Conservation (phyloP, 2,113 vertebrate species). For the Pomatorhinus ruficollis region DNA sequence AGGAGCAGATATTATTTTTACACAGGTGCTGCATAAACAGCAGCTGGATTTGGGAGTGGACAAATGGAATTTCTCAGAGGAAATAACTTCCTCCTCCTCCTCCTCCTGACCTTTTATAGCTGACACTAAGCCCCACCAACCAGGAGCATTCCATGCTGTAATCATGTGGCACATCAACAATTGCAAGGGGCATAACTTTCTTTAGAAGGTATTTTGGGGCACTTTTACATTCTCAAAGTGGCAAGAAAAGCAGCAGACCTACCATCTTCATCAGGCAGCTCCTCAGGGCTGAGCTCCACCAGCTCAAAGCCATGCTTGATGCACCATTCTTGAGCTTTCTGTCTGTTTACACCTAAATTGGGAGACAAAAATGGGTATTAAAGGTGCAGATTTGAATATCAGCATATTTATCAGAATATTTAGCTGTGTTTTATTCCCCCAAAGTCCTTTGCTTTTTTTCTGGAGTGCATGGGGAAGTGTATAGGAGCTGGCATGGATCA, state of each 20-base stretch:
- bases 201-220: neutral
- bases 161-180: neutral
- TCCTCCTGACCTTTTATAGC: slow-evolving; percentile 16
- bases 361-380: neutral
- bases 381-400: neutral
- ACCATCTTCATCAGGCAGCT: slow-evolving; percentile 96
- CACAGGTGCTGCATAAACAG: slow-evolving; percentile 35
- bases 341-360: slow-evolving; percentile 84
- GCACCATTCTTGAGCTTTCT: slow-evolving; percentile 96
- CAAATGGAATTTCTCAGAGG: slow-evolving; percentile 39
- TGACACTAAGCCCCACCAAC: neutral
- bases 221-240: neutral
- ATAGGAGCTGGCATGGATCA: neutral
- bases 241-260: slow-evolving; percentile 11
- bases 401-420: neutral
- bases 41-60: slow-evolving; percentile 58
- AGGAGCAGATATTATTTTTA: slow-evolving; percentile 9
- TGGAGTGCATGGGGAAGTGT: neutral
- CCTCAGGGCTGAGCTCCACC: slow-evolving; percentile 92
- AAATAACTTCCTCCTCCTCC: slow-evolving; percentile 14
- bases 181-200: neutral
- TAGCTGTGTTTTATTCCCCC: neutral
- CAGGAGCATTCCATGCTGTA: neutral
- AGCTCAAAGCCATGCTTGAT: slow-evolving; percentile 93
- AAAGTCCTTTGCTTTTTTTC: neutral